These are phyloP conservation scores for Teleiodes luculella DNA, from an alignment of 2,888 invertebrate genomes.

Conservation along the genomic window DNA sequence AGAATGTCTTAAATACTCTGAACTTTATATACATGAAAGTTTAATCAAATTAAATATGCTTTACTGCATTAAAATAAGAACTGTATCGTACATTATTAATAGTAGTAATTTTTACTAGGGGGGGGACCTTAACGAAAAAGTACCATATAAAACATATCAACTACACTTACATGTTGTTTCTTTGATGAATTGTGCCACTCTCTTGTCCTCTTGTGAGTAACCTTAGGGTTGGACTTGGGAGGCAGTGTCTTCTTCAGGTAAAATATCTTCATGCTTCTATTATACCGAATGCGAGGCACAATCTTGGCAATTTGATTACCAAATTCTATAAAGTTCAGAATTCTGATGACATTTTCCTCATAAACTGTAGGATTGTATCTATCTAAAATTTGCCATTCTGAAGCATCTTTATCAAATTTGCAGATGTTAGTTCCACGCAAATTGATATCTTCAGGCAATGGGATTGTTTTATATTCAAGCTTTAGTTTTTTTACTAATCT, in stretches of 20 bases:
- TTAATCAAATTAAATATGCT: no score
- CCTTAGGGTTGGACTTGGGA: conserved; percentile 57
- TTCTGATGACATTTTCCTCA: conserved; percentile 87
- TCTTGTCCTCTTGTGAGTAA: conserved; percentile 59
- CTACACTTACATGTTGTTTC: conserved; percentile 53
- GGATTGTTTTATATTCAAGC: conserved; percentile 80
- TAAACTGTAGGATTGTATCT: conserved; percentile 74
- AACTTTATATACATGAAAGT: no score
- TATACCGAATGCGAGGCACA: conserved; percentile 83
- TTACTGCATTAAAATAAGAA: no score
- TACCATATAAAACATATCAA: no score
- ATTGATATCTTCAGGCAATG: conserved; percentile 86
- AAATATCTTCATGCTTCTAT: conserved; percentile 72
- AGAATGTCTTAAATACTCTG: no score
- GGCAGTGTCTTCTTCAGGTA: conserved; percentile 56
- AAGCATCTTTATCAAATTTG: conserved; percentile 81
- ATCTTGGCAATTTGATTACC: conserved; percentile 84
- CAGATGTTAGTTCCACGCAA: conserved; percentile 85
- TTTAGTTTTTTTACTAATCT: conserved; percentile 69
- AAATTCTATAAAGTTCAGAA: conserved; percentile 88
- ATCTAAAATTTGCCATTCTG: conserved; percentile 83
- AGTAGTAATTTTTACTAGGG: no score
- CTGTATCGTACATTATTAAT: no score
- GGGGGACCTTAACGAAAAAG: no score
- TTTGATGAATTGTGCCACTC: conserved; percentile 71